phyloP scores from a whole-genome alignment of 2,797 vertebrate species.

The Sebastes kiyomatsui region DNA sequence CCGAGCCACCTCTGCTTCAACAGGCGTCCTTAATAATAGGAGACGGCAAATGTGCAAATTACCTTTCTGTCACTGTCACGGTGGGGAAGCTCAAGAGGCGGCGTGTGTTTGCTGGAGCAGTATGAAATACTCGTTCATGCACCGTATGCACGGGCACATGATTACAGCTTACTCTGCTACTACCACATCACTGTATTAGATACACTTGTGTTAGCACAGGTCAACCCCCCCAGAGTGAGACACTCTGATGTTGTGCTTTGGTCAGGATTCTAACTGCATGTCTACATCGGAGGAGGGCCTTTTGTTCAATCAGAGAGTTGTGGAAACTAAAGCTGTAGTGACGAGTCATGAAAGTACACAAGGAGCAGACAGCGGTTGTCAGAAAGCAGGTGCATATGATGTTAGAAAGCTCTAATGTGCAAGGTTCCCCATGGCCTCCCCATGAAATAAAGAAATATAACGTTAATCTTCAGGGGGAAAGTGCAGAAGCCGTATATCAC shows the following conservation, averaged over 20 bases:
- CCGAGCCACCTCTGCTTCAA: slow-evolving; percentile 28
- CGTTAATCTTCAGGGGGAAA: not conserved
- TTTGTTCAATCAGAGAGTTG: not conserved
- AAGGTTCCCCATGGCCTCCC: not conserved
- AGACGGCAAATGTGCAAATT: slow-evolving; percentile 43
- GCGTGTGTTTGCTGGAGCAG: not conserved
- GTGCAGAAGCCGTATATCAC: not conserved
- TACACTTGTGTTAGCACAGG: not conserved
- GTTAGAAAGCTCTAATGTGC: not conserved
- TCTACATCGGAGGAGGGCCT: not conserved
- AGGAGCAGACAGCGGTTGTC: not conserved
- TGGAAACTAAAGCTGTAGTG: not conserved
- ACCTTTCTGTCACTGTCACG: slow-evolving; percentile 25
- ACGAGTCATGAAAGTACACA: not conserved
- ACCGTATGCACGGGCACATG: not conserved
- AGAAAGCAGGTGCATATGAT: not conserved
- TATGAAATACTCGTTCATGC: not conserved
- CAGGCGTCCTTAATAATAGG: slow-evolving; percentile 10
- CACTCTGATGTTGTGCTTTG: not conserved
- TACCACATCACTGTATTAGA: not conserved
- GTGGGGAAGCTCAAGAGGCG: not conserved
- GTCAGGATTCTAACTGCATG: not conserved
- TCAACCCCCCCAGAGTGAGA: not conserved
- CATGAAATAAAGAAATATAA: not conserved
- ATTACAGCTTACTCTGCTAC: not conserved